phyloP scores from a whole-genome alignment of 2,797 vertebrate species.

The Cyprinella venusta region DNA sequence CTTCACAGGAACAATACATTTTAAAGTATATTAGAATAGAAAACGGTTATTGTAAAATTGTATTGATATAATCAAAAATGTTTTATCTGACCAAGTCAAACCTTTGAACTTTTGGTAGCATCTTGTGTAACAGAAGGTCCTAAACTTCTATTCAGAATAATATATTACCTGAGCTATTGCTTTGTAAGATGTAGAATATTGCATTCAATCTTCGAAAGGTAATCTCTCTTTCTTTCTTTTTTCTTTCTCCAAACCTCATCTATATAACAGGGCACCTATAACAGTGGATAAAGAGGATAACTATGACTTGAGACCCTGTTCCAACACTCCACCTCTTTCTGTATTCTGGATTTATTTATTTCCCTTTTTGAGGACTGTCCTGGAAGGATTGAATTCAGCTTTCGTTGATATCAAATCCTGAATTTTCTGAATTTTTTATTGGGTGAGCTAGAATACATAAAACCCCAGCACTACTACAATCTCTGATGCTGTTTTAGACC shows the following conservation, averaged over 20 bases:
- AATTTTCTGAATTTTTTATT: slow-evolving; percentile 58
- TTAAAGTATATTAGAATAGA: not conserved
- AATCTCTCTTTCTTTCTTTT: slow-evolving; percentile 22
- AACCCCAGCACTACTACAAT: slow-evolving; percentile 52
- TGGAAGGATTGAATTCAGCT: slow-evolving; percentile 27
- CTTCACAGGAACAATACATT: not conserved
- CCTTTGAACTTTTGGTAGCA: not conserved
- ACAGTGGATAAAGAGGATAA: slow-evolving; percentile 48
- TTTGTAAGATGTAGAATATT: not conserved
- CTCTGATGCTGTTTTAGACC: slow-evolving; percentile 60
- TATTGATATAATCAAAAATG: no score
- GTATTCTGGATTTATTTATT: slow-evolving; percentile 68
- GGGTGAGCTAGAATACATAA: slow-evolving; percentile 37
- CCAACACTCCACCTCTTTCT: slow-evolving; percentile 61
- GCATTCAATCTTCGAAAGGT: slow-evolving; percentile 3
- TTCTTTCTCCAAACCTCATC: slow-evolving; percentile 67
- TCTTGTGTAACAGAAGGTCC: not conserved
- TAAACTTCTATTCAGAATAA: not conserved
- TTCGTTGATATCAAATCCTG: slow-evolving; percentile 58
- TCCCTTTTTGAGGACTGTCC: slow-evolving; percentile 46
- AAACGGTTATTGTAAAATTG: not conserved
- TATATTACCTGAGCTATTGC: not conserved
- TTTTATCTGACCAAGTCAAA: not conserved
- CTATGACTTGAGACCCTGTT: slow-evolving; percentile 73
- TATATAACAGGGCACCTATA: slow-evolving; percentile 68